Evolutionary conservation across 2,113 vertebrate genomes (phyloP).

Genomic region (Cololabis saira): DNA sequence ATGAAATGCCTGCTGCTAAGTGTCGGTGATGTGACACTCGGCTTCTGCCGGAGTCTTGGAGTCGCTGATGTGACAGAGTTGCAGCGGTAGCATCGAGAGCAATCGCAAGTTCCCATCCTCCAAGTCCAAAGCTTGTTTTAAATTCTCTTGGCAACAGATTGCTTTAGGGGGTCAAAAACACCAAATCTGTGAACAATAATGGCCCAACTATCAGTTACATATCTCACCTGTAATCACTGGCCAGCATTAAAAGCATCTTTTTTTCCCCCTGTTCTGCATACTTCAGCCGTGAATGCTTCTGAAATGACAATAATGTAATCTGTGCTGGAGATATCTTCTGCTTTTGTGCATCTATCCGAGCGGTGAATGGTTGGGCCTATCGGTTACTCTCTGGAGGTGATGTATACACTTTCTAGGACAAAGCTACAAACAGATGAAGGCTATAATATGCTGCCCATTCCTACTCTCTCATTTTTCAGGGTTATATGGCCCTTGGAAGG

Average conservation of each 20-base stretch:
- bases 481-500: conserved; percentile 53
- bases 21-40: conserved; percentile 22
- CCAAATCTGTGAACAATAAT: conserved; percentile 73
- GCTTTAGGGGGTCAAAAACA: conserved; percentile 76
- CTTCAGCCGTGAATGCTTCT: conserved; percentile 86
- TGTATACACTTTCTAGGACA: conserved; percentile 83
- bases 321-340: conserved; percentile 84
- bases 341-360: conserved; percentile 84
- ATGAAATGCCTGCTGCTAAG: conserved; percentile 58
- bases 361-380: conserved; percentile 79
- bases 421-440: conserved; percentile 80
- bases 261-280: conserved; percentile 72
- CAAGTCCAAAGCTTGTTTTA: conserved; percentile 56
- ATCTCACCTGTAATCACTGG: conserved; percentile 86
- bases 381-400: conserved; percentile 81
- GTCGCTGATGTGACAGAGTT: conserved; percentile 44
- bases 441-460: conserved; percentile 58
- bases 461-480: conserved; percentile 66
- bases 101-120: conserved; percentile 74
- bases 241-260: conserved; percentile 85
- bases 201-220: conserved; percentile 87
- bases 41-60: conserved; percentile 31
- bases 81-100: conserved; percentile 66
- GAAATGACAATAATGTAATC: conserved; percentile 87
- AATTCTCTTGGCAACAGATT: conserved; percentile 71